phyloP scores from a whole-genome alignment of 2,888 invertebrate genomes.

The Nemotelus pantherinus region DNA sequence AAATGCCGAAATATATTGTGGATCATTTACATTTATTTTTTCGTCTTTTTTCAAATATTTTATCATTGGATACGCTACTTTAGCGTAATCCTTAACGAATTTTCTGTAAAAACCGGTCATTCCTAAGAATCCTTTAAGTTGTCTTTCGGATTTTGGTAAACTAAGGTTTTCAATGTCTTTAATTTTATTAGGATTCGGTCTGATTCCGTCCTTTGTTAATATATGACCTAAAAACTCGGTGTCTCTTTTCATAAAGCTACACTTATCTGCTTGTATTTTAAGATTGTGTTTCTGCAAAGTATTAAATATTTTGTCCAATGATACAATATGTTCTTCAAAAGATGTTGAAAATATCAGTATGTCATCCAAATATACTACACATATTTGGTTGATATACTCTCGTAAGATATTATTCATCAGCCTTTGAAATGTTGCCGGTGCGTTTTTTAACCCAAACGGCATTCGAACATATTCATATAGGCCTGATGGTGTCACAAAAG shows the following conservation, averaged over 20 bases:
- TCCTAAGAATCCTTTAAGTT: slow-evolving; percentile 49
- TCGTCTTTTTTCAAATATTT: slow-evolving; percentile 49
- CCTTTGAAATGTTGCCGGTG: slow-evolving; percentile 48
- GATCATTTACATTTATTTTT: slow-evolving; percentile 48
- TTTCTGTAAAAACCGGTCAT: slow-evolving; percentile 49
- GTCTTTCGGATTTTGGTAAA: slow-evolving; percentile 47
- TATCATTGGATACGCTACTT: slow-evolving; percentile 49
- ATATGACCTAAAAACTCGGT: slow-evolving; percentile 45
- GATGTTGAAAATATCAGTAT: slow-evolving; percentile 32
- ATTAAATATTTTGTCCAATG: slow-evolving; percentile 35
- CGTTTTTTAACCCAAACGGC: slow-evolving; percentile 48
- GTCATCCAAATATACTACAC: slow-evolving; percentile 36
- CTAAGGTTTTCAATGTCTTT: slow-evolving; percentile 25
- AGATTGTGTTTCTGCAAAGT: slow-evolving; percentile 36
- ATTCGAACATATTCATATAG: slow-evolving; percentile 45
- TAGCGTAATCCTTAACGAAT: slow-evolving; percentile 46
- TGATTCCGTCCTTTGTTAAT: slow-evolving; percentile 41
- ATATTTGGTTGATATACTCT: slow-evolving; percentile 46
- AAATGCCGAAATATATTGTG: slow-evolving; percentile 47
- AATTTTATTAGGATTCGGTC: slow-evolving; percentile 44
- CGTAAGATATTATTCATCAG: slow-evolving; percentile 47
- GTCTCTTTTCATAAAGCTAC: slow-evolving; percentile 44
- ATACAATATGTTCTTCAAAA: slow-evolving; percentile 42
- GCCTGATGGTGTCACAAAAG: slow-evolving; percentile 46
- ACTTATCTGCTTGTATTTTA: slow-evolving; percentile 46